These are phyloP conservation scores for Sinosuthora webbiana DNA, from an alignment of 2,113 vertebrate genomes.

Conservation along the genomic window DNA sequence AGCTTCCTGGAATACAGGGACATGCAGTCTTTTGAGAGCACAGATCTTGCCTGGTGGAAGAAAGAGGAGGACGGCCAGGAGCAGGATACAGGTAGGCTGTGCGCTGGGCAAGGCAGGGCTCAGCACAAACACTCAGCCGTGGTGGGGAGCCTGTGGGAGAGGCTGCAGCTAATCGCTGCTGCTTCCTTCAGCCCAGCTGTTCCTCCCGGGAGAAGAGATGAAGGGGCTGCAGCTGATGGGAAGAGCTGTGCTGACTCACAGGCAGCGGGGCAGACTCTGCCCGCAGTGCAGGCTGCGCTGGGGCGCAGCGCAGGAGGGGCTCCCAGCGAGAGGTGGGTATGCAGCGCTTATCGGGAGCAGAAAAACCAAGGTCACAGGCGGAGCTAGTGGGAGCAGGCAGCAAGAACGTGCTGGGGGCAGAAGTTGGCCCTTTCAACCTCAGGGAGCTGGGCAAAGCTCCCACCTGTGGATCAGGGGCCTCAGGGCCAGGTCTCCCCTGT, in stretches of 20 bases:
- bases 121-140: not conserved
- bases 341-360: constrained; percentile 6
- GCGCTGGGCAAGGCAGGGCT: not conserved
- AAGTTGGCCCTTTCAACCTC: accelerated
- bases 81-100: not conserved
- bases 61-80: not conserved
- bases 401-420: not conserved
- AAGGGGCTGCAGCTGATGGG: not conserved
- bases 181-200: not conserved
- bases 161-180: not conserved
- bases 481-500: not conserved
- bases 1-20: not conserved
- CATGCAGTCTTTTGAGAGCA: not conserved
- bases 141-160: not conserved
- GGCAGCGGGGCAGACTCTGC: not conserved
- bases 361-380: constrained; percentile 53
- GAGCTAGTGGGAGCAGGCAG: not conserved
- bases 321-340: constrained; percentile 23
- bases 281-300: not conserved
- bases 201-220: not conserved
- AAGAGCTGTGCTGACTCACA: constrained; percentile 78
- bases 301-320: not conserved
- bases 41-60: not conserved
- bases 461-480: not conserved
- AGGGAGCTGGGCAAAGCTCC: not conserved